Evolutionary conservation across 1,140 invertebrate species (phyloP), one percentile per base, ranked within the genome.

Genomic region (Caerostris darwini): DNA sequence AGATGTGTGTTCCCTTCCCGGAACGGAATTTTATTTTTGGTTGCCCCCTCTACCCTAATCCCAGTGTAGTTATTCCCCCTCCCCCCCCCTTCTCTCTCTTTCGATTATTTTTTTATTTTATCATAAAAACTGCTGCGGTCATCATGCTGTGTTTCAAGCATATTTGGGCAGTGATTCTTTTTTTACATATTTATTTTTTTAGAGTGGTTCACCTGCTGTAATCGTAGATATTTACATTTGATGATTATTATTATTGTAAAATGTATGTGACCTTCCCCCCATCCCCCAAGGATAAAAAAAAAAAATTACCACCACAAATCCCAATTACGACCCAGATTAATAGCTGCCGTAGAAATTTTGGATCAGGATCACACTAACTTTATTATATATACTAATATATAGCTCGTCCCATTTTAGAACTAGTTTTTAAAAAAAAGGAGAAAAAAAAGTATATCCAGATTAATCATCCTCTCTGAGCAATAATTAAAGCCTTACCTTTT

Each of bases 401-500:
- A 94, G 92, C 85, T 94, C 71, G 92, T 61, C 64, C 83, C 57
- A 34, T 81, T 93, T 54, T 94, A 94, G 92, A 86, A 88, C 92
- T 94, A 94, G 92, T 56, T 69, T 87, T 34, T 77, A 77, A 77
- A 10, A 50, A 10, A 34, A 77, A 34, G 34, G 34, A 77, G 50
- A 34, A 12, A 10, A 77, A 50, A 50, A 71, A 59, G 53, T 71
- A 90, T 87, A 94, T 94, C 92, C 92, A 89, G 92, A 89, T 94
- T 89, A 89, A 56, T 94, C 92, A 94, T 89, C 85, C 92, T 87
- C 67, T 94, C 92, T 94, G 93, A 94, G 93, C 93, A 94, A 94
- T 94, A 94, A 94, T 90, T 94, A 90, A 90, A 94, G 93, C 93
- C 93, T 90, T 94, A 94, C 93, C 88, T 94, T 90, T 94, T 94